A percentile compares a stretch with the other conserved stretches of the same genome.
These are phyloP conservation scores for Cheumatopsyche charites DNA, from an alignment of 1,140 invertebrate genomes.

Conservation along the genomic window DNA sequence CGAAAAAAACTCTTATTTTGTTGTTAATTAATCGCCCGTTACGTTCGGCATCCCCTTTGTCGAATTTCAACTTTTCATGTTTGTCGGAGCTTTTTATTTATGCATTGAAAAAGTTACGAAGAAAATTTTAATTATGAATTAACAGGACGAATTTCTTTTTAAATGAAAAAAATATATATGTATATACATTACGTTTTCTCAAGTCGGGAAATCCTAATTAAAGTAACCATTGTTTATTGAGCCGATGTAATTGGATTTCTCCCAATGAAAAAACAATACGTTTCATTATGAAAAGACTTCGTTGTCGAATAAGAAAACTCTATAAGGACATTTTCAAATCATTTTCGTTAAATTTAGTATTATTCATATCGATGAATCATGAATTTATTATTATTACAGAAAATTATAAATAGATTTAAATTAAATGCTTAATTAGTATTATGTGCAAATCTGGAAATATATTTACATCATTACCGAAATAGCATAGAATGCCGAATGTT, in stretches of 20 bases:
- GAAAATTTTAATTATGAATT: neutral
- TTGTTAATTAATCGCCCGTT: neutral
- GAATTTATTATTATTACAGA: too few relatives aligned
- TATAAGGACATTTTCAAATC: too few relatives aligned
- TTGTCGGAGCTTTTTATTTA: neutral
- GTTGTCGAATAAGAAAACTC: too few relatives aligned
- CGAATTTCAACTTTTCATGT: slow-evolving; percentile 2
- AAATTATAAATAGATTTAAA: too few relatives aligned
- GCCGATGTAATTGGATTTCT: neutral
- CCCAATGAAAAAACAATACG: neutral
- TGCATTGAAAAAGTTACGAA: slow-evolving; percentile 13
- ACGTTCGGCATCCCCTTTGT: neutral
- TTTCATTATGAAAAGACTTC: too few relatives aligned
- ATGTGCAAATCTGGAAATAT: too few relatives aligned
- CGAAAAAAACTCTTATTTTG: neutral
- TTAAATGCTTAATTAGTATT: too few relatives aligned
- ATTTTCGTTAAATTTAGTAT: too few relatives aligned
- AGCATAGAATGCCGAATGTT: too few relatives aligned
- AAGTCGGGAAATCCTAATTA: neutral
- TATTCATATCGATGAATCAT: too few relatives aligned
- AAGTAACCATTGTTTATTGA: neutral
- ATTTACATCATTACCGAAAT: too few relatives aligned
- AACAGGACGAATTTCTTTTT: neutral
- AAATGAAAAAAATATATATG: neutral
- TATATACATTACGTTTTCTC: neutral